phyloP scores from a whole-genome alignment of 2,888 invertebrate species.

The Drosophila flavopinicola region DNA sequence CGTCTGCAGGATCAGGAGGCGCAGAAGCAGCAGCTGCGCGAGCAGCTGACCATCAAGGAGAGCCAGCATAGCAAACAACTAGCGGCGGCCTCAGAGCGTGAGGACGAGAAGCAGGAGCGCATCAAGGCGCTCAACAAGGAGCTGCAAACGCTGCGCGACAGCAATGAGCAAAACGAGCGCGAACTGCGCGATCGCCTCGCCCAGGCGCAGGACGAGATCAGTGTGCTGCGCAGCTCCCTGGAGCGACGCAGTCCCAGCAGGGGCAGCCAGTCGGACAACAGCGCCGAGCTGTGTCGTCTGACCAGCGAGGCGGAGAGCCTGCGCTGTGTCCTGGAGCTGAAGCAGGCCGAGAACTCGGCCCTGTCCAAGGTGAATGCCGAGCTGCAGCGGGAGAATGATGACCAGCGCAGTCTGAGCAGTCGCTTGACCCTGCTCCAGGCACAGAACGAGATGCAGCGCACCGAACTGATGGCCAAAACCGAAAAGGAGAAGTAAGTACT shows the following conservation, averaged over 20 bases:
- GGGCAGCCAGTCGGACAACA: conserved; percentile 40
- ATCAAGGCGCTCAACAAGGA: conserved; percentile 80
- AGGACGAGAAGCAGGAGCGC: conserved; percentile 80
- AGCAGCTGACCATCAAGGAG: conserved; percentile 76
- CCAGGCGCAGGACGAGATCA: conserved; percentile 82
- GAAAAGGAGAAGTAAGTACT: conserved; percentile 87
- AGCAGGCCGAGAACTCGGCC: conserved; percentile 93
- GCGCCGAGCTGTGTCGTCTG: conserved; percentile 83
- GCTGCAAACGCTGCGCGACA: conserved; percentile 74
- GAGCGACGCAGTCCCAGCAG: conserved; percentile 61
- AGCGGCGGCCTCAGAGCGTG: conserved; percentile 71
- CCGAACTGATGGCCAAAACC: conserved; percentile 87
- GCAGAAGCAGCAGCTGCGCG: conserved; percentile 75
- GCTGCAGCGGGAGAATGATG: conserved; percentile 89
- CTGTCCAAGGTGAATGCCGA: conserved; percentile 90
- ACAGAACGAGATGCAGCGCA: conserved; percentile 92
- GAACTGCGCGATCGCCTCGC: conserved; percentile 83
- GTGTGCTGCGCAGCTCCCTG: conserved; percentile 69
- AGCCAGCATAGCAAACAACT: conserved; percentile 70
- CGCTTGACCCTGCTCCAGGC: conserved; percentile 91
- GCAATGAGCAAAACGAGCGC: conserved; percentile 78
- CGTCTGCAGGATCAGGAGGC: conserved; percentile 71
- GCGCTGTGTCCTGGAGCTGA: conserved; percentile 93
- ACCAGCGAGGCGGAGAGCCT: conserved; percentile 92
- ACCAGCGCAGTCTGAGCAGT: conserved; percentile 89